Evolutionary conservation across 2,797 vertebrate species (phyloP), one percentile per base, ranked within the genome.

Genomic region (Diplodus puntazzo): DNA sequence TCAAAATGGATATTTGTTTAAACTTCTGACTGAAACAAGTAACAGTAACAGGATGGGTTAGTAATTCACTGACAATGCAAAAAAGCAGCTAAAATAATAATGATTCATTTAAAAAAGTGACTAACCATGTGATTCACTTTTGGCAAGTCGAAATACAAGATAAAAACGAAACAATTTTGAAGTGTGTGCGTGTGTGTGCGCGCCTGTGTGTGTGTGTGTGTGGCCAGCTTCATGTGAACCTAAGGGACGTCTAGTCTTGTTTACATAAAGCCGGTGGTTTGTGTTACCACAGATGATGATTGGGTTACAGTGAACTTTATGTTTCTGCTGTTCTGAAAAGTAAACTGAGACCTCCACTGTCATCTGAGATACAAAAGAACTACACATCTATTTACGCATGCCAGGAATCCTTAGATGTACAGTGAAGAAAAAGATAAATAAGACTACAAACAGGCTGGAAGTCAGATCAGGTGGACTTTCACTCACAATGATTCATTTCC

Each of bases 191-290:
- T 11, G 18, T 30, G 64, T 20, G 30, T 42, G 6, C 23, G 30
- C n/a, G 23, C 62, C 53, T 39, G 43, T 23, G 13, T 67, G n/a
- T 25, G 27, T 62, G 42, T 27, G 50, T 53, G 48, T 70, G 49
- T 69, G 69, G 69, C 5, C 52, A 48, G 25, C 20, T 50, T 43
- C 14, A 14, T 42, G 34, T 55, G 52, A 65, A 49, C 16, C 10
- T 43, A 62, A 27, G 30, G 18, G 12, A 63, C 2, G 45, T 53
- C 61, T 43, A 16, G 27, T 39, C 61, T 83, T 89, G 88, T 90
- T 91, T 86, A 88, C 77, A 87, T 57, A 69, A 77, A 72, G 64
- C 69, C n/a, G 11, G 21, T 68, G 79, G 76, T 70, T 89, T 83
- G 73, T 49, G 49, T 91, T 77, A 70, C 84, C 49, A 49, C 58